phyloP scores from a whole-genome alignment of 2,797 vertebrate genomes.

The Kryptopterus vitreolus region DNA sequence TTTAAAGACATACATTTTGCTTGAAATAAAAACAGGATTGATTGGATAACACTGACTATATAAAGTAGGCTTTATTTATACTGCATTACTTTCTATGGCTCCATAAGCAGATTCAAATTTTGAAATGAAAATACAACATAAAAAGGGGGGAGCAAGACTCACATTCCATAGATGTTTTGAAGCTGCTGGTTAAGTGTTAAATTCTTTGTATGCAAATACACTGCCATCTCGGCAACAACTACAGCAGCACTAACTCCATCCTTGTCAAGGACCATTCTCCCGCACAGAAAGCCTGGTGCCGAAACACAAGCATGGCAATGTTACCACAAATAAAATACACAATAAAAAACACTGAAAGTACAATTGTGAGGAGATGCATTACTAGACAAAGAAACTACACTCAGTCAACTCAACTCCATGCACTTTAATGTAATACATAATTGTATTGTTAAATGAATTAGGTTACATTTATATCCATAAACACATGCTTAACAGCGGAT shows the following conservation, averaged over 20 bases:
- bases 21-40: not conserved
- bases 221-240: slow-evolving; percentile 89
- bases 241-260: slow-evolving; percentile 91
- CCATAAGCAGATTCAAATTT: no score
- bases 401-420: no score
- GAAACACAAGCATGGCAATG: slow-evolving; percentile 17
- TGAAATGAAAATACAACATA: not conserved
- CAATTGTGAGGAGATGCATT: not conserved
- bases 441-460: no score
- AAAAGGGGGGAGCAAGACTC: slow-evolving; percentile 52
- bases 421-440: no score
- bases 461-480: no score
- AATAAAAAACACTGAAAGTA: not conserved
- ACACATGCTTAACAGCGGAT: not conserved
- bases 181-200: slow-evolving; percentile 82
- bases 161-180: slow-evolving; percentile 82
- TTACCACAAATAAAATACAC: not conserved
- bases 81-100: not conserved
- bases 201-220: slow-evolving; percentile 77
- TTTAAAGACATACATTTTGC: not conserved
- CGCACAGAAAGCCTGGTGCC: slow-evolving; percentile 88
- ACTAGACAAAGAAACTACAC: not conserved
- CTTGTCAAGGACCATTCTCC: slow-evolving; percentile 86
- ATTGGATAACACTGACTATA: not conserved
- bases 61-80: not conserved